Conservation (phyloP, 1,140 invertebrate genomes). For the Gonioctena quinquepunctata region DNA sequence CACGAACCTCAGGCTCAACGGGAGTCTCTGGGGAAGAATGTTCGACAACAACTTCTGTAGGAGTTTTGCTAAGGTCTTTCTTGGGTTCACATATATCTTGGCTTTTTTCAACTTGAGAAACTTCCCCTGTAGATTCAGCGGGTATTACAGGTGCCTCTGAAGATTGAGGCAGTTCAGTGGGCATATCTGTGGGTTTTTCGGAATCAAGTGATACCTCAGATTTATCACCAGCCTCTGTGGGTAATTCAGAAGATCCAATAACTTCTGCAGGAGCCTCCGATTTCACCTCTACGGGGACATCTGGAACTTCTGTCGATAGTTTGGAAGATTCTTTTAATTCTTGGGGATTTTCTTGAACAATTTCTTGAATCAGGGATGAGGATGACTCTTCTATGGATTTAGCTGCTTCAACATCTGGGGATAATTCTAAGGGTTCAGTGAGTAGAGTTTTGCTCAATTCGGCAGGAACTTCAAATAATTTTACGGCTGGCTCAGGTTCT, state of each 20-base stretch:
- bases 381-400: slow-evolving; percentile 21
- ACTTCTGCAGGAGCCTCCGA: slow-evolving; percentile 17
- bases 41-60: not conserved
- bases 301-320: not conserved
- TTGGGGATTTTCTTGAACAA: too few species aligned
- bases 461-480: not conserved
- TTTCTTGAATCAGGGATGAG: not conserved
- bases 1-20: not conserved
- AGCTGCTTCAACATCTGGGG: not conserved
- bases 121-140: not conserved
- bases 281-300: not conserved
- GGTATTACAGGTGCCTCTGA: not conserved
- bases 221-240: slow-evolving; percentile 7
- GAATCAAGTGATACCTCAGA: slow-evolving; percentile 16
- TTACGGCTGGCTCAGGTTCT: slow-evolving; percentile 1
- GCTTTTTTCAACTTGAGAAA: not conserved
- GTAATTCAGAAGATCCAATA: slow-evolving; percentile 10
- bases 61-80: not conserved
- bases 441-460: not conserved
- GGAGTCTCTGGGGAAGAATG: not conserved
- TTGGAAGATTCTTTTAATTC: not conserved
- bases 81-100: not conserved
- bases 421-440: not conserved
- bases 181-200: slow-evolving; percentile 9
- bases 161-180: not conserved